Base-by-base conservation (phyloP, 2,113 vertebrate species). In the Plotosus lineatus region DNA sequence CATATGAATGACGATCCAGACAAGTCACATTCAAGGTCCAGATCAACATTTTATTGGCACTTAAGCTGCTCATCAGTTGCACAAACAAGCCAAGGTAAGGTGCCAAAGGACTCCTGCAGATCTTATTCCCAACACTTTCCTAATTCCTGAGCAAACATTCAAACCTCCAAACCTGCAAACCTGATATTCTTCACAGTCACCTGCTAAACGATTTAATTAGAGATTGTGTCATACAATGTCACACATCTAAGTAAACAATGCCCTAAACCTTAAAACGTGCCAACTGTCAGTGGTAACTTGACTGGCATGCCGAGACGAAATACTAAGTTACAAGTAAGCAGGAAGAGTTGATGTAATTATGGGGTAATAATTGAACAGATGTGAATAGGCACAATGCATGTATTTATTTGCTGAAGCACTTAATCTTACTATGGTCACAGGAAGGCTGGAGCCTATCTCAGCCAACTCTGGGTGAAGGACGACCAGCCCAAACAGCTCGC, bases 21-120 rank as follows among this genome's bases (percentile, higher is more conserved):
- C 65, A 46, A 31, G 65, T 46, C 68, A 58, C 66, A 73, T 17
- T 3, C 3, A 72, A 8, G 38, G 71, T 14, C 40, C 40, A 60
- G 31, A 53, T 80, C 55, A 50, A 80, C 50, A 50, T n/a, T 50
- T 80, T 50, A 75, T 75, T 58, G 23, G n/a, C 58, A 31, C 10
- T 69, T 31, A 79, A 79, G 36, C 23, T 19, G 77, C 40, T 69
- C 55, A 42, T 50, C n/a, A 38, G 50, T 56, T 56, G 15, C 53
- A 71, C 33, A 3, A 79, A 19, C 26, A 79, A 58, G 55, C 60
- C 10, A 72, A 58, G 78, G 2, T 40, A 33, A n/a, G 3, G 23
- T 44, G 12, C 44, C 14, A 5, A 69, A 36, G 61, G 12, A 17
- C 6, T n/a, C n/a, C n/a, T n/a, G n/a, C n/a, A n/a, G n/a, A n/a